Base-by-base conservation (phyloP, 2,888 invertebrate genomes). In the Candidula unifasciata region DNA sequence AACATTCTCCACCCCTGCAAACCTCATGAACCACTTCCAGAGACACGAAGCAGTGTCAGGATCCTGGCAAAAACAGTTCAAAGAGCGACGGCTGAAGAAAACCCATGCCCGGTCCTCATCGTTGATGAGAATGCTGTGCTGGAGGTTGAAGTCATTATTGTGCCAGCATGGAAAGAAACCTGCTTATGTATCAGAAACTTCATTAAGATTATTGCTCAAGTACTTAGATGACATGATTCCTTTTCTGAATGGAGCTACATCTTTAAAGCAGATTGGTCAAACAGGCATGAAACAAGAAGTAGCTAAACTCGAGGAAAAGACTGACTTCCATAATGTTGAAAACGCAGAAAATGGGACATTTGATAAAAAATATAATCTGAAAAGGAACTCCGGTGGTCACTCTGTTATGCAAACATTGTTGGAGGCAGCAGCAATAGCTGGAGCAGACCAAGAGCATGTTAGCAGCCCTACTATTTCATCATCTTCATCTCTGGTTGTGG, bases 1-100 rank as follows among this genome's bases (percentile, higher is more conserved):
- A 30, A 35, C 71, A 37, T 83, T 83, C 71, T 83, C 83, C 24
- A 69, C 64, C 0, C 73, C 57, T 2, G 79, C 83, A 33, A 83
- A 57, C n/a, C 79, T 83, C 16, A 37, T 83, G 57, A 83, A 83
- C 24, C 83, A 83, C n/a, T 30, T 83, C 24, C 83, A 83, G 52
- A 78, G 83, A 27, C 83, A 83, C 73, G 79, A 79, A 24, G 83
- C 68, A 35, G 24, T 79, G 2, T 71, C 83, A n/a, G 83, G 60
- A 13, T 37, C 73, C 5, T 60, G 82, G 82, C 33, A 74, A n/a
- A 74, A 74, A 24, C 57, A 44, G 30, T 21, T 64, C 30, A 54
- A 44, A 60, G 24, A 64, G 24, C 73, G 33, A 18, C 73, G 30
- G 27, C 44, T 33, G 64, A n/a, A 37, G 57, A 80, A 16, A 68